phyloP scores from a whole-genome alignment of 2,797 vertebrate species.

The Phalloptychus januarius region DNA sequence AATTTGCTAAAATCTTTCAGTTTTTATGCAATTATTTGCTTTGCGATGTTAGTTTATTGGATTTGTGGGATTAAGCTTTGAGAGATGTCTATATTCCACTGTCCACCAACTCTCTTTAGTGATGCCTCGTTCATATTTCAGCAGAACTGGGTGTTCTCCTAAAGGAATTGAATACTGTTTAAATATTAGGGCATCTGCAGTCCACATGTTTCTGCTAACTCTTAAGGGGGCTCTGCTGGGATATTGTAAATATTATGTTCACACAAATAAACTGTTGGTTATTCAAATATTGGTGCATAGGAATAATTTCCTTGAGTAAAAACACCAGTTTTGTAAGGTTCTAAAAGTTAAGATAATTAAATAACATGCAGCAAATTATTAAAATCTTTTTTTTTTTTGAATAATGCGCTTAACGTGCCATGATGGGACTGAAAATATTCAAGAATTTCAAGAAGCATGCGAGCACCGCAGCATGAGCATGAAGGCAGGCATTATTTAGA shows the following conservation, averaged over 20 bases:
- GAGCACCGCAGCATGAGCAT: slow-evolving; percentile 71
- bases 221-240: neutral
- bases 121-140: neutral
- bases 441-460: slow-evolving; percentile 63
- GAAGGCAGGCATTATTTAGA: slow-evolving; percentile 77
- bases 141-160: neutral
- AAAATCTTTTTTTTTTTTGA: neutral
- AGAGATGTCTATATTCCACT: neutral
- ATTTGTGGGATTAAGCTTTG: neutral
- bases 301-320: neutral
- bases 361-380: neutral
- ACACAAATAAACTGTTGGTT: neutral
- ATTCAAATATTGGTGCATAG: neutral
- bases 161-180: neutral
- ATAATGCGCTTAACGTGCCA: neutral
- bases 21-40: neutral
- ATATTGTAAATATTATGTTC: neutral
- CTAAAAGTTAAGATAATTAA: neutral
- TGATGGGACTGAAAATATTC: slow-evolving; percentile 16
- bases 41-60: neutral
- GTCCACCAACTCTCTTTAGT: neutral
- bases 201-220: neutral
- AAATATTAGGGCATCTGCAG: neutral
- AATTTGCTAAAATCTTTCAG: neutral
- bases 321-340: neutral